Evolutionary conservation across 2,888 invertebrate species (phyloP).

Genomic region (Tipula helvola): DNA sequence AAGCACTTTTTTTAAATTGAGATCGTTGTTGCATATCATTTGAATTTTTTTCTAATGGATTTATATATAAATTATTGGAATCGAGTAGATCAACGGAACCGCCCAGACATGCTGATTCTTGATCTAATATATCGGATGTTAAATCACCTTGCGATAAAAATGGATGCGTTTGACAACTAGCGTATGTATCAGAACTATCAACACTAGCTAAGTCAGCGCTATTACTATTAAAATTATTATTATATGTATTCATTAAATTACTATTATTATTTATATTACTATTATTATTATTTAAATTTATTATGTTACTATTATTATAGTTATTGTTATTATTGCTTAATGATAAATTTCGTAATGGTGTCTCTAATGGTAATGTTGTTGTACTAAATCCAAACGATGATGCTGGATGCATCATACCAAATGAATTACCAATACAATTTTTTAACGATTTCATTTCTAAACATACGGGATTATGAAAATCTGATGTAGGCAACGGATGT

Average conservation of each 20-base stretch:
- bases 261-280: conserved; percentile 9
- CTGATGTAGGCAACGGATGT: conserved; percentile 75
- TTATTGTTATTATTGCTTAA: conserved; percentile 23
- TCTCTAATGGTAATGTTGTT: conserved; percentile 32
- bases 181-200: conserved; percentile 85
- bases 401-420: conserved; percentile 19
- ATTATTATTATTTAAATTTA: conserved; percentile 28
- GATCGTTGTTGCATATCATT: conserved; percentile 32
- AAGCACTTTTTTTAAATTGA: conserved; percentile 64
- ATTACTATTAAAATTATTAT: conserved; percentile 33
- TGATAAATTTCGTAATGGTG: conserved; percentile 24
- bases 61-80: conserved; percentile 78
- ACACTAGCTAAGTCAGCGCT: conserved; percentile 44
- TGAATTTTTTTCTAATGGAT: conserved; percentile 59
- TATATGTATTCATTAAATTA: conserved; percentile 24
- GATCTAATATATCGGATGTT: conserved; percentile 40
- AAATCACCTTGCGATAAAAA: conserved; percentile 77
- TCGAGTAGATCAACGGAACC: conserved; percentile 38
- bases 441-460: conserved; percentile 59
- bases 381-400: conserved; percentile 25
- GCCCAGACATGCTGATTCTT: conserved; percentile 18
- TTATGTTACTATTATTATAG: conserved; percentile 18
- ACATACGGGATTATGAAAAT: conserved; percentile 70
- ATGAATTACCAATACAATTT: conserved; percentile 23
- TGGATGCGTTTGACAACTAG: conserved; percentile 92